These are phyloP conservation scores for Urocolius indicus DNA, from an alignment of 2,113 vertebrate species.

Conservation along the genomic window DNA sequence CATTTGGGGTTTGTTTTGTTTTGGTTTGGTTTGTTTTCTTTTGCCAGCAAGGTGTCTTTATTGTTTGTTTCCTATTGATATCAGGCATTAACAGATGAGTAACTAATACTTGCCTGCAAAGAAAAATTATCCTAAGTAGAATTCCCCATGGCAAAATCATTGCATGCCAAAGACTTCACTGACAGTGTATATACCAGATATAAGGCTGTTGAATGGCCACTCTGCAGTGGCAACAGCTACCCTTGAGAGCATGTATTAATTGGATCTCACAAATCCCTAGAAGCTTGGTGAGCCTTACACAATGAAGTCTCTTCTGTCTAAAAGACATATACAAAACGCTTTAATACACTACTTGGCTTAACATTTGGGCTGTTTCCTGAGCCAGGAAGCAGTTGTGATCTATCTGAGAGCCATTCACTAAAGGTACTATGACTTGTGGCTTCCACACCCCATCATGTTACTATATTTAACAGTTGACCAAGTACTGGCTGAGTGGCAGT, in stretches of 20 bases:
- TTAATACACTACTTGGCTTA: not conserved
- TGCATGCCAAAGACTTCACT: not conserved
- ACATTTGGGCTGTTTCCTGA: not conserved
- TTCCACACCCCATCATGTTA: not conserved
- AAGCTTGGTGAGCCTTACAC: not conserved
- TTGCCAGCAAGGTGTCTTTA: not conserved
- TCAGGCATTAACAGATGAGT: not conserved
- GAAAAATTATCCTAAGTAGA: not conserved
- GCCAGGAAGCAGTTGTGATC: not conserved
- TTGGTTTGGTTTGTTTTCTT: fast-evolving
- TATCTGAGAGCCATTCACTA: not conserved
- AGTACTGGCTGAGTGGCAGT: not conserved
- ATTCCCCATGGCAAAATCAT: not conserved
- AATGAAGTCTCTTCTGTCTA: not conserved
- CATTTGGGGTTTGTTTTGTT: not conserved
- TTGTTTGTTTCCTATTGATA: not conserved
- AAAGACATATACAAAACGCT: not conserved
- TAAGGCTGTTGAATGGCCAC: not conserved
- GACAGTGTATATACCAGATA: not conserved
- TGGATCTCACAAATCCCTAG: not conserved
- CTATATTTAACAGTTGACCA: not conserved
- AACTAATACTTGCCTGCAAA: not conserved
- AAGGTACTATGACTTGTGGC: not conserved
- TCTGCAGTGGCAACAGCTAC: not conserved
- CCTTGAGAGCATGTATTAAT: not conserved